Evolutionary conservation across 2,113 vertebrate genomes (phyloP), one percentile per base, ranked within the genome.

Genomic region (Thryonomys swinderianus): DNA sequence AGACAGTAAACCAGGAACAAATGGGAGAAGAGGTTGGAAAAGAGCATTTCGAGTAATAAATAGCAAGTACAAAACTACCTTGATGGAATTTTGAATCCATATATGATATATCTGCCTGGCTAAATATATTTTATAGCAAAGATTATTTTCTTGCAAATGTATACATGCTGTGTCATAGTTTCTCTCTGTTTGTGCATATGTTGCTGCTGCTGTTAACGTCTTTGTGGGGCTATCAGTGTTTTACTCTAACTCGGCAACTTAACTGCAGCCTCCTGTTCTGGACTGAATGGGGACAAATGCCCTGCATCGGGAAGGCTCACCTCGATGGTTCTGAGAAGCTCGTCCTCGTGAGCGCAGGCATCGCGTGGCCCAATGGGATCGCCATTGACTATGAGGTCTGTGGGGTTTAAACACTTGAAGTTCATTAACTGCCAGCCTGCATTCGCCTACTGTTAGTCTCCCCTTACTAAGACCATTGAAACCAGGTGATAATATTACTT

Each of bases 261-360:
- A 40, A 18, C 98, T 98, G 84, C 96, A 99, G 99, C 95, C 99
- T 99, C 98, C 98, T 99, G 85, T 99, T 99, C 98, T 99, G 99
- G 99, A 99, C 99, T 45, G 99, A 99, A 97, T 99, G 99, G 99
- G 99, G 99, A 21, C 99, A 99, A 97, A 99, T 98, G 96, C 99
- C 99, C 14, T 99, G 99, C 96, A 99, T 99, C 90, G 99, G 99
- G 92, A 99, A 99, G 95, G 99, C 99, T 78, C 99, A 97, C 69
- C 98, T 99, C 88, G 99, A 99, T 81, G 99, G 99, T 27, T 99
- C 99, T 9, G 99, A 99, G 97, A 99, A 99, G 96, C 98, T 99
- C 74, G 98, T 99, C 11, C 98, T 99, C 73, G 99, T 99, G 92
- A 99, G 98, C 98, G 98, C 99, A 81, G 99, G 99, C 71, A 99